Evolutionary conservation across 1,140 invertebrate species (phyloP).

Genomic region (Polypedilum pembai): DNA sequence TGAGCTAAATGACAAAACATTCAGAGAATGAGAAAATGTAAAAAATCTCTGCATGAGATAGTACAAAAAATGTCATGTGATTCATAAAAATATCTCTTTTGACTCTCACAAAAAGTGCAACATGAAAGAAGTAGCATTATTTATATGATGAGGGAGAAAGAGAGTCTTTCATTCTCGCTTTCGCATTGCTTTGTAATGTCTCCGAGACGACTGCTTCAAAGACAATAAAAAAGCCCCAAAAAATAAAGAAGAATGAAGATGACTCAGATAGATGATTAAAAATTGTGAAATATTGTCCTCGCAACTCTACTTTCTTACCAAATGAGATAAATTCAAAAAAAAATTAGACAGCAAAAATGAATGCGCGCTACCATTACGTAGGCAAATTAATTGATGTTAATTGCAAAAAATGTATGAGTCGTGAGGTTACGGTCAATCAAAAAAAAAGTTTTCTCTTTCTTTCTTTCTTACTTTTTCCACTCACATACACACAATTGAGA

Average conservation of each 20-base stretch:
- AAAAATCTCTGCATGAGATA: slow-evolving; percentile 24
- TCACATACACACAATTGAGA: neutral
- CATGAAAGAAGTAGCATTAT: neutral
- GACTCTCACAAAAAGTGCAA: neutral
- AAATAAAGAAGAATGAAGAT: neutral
- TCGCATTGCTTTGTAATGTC: neutral
- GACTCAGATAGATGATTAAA: neutral
- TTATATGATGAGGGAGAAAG: neutral
- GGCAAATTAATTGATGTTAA: slow-evolving; percentile 23
- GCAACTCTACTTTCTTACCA: too few species aligned
- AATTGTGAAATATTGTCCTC: neutral
- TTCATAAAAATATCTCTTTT: slow-evolving; percentile 4
- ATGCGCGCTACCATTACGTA: neutral
- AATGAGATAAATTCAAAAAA: neutral
- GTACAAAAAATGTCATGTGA: neutral
- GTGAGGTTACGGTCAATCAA: slow-evolving; percentile 20
- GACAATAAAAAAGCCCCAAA: neutral
- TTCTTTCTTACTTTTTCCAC: too few species aligned
- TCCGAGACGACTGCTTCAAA: slow-evolving; percentile 2
- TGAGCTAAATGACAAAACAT: neutral
- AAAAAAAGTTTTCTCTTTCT: neutral
- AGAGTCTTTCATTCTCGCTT: neutral
- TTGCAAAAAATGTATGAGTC: neutral
- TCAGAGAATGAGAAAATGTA: neutral
- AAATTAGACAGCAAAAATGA: neutral